Percentiles rank a stretch among this genome's conserved stretches.
phyloP scores from a whole-genome alignment of 2,888 invertebrate species.

The Andrena trimmerana region DNA sequence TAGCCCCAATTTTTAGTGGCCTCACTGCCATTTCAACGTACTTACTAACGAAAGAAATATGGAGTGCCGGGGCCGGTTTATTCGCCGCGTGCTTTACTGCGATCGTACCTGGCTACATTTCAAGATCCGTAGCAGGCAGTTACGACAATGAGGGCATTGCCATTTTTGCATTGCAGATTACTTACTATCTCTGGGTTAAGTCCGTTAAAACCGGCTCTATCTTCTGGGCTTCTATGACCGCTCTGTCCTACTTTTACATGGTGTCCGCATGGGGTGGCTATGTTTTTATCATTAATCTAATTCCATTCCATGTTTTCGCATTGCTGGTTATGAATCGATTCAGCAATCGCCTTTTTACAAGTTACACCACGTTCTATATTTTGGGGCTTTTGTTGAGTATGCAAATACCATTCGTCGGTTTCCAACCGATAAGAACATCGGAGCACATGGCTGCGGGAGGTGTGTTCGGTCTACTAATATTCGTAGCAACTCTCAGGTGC shows the following conservation, averaged over 20 bases:
- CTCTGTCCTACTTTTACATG: constrained; percentile 99
- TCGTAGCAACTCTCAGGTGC: constrained; percentile 92
- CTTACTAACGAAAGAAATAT: constrained; percentile 98
- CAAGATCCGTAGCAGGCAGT: constrained; percentile 99
- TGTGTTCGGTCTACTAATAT: constrained; percentile 97
- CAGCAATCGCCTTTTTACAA: constrained; percentile 96
- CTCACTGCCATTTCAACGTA: constrained; percentile 99
- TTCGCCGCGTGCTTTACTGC: constrained; percentile 99
- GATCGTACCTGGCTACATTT: constrained; percentile 99
- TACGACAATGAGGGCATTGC: constrained; percentile 99
- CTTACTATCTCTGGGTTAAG: constrained; percentile 99
- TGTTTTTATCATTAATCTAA: constrained; percentile 99
- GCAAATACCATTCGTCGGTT: constrained; percentile 98
- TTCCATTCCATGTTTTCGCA: constrained; percentile 98
- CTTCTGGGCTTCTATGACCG: constrained; percentile 97
- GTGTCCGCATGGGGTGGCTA: constrained; percentile 99
- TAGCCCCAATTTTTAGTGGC: constrained; percentile 99
- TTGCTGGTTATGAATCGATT: constrained; percentile 97
- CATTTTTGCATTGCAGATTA: constrained; percentile 99
- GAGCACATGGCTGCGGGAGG: constrained; percentile 99
- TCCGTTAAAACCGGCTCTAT: constrained; percentile 99
- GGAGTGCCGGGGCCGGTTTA: constrained; percentile 98
- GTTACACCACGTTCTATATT: constrained; percentile 98
- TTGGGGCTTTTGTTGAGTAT: constrained; percentile 97
- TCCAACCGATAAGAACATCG: constrained; percentile 99